Percentiles rank a stretch among this genome's conserved stretches.
These are phyloP conservation scores for Clivina fossor DNA, from an alignment of 2,888 invertebrate genomes.

Conservation along the genomic window DNA sequence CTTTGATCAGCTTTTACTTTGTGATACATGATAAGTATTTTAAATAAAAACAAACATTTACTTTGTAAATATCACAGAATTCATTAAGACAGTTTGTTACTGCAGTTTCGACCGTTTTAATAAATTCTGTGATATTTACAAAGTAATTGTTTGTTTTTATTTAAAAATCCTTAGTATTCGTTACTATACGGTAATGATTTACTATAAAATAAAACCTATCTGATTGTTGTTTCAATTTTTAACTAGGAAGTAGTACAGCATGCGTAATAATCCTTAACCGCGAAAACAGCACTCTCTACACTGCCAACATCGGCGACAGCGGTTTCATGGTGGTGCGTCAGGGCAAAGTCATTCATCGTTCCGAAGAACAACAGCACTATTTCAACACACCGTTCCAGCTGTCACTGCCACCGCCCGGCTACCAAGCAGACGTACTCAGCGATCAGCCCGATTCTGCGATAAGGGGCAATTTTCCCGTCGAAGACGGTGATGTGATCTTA, in stretches of 20 bases:
- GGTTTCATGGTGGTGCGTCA: conserved; percentile 91
- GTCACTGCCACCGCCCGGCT: conserved; percentile 89
- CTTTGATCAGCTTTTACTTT: no score
- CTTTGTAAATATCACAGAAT: no score
- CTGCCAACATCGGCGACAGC: conserved; percentile 98
- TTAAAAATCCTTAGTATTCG: conserved; percentile 32
- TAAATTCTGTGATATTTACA: no score
- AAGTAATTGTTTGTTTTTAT: no score
- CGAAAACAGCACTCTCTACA: conserved; percentile 85
- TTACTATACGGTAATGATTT: no score
- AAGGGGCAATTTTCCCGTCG: conserved; percentile 82
- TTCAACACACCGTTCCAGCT: conserved; percentile 99
- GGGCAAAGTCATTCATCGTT: conserved; percentile 86
- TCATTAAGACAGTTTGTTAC: no score
- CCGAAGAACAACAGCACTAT: conserved; percentile 97
- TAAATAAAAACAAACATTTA: no score
- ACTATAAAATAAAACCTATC: conserved; percentile 17
- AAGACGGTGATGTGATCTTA: conserved; percentile 91
- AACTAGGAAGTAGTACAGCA: conserved; percentile 98
- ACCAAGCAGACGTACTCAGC: conserved; percentile 82
- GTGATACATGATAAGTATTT: no score
- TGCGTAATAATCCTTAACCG: conserved; percentile 93
- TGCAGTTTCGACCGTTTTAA: no score
- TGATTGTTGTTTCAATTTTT: conserved; percentile 47
- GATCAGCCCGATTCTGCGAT: conserved; percentile 94